A percentile compares a stretch with the other conserved stretches of the same genome.
These are phyloP conservation scores for Crocidura indochinensis DNA, from an alignment of 2,797 vertebrate species.

Conservation along the genomic window DNA sequence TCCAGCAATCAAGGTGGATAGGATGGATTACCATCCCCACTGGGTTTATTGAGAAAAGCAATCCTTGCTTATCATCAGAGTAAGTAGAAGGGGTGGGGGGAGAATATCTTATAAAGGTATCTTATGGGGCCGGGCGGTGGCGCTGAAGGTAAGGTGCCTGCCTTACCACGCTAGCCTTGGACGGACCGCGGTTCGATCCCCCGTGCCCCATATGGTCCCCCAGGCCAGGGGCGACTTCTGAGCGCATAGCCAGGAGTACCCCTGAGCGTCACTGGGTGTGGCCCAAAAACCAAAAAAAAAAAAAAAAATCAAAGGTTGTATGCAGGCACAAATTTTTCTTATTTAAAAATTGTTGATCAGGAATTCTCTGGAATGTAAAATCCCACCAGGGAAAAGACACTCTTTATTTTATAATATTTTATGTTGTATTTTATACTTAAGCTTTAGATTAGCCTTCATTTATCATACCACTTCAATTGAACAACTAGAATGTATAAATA, in stretches of 20 bases:
- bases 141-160: too few relatives aligned
- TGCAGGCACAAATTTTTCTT: neutral
- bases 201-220: too few relatives aligned
- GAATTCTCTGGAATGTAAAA: neutral
- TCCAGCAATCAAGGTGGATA: neutral
- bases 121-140: too few relatives aligned
- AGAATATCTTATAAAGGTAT: neutral
- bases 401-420: constrained; percentile 48
- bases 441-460: constrained; percentile 17
- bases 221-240: too few relatives aligned
- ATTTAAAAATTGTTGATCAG: neutral
- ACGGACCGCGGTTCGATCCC: too few relatives aligned
- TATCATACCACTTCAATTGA: neutral
- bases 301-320: neutral
- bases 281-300: too few relatives aligned
- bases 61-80: neutral
- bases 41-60: neutral
- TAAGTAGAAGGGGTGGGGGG: neutral
- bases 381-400: neutral
- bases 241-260: too few relatives aligned
- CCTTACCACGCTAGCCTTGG: too few relatives aligned
- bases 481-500: neutral
- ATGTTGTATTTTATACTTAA: neutral
- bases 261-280: too few relatives aligned
- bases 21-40: neutral